These are phyloP conservation scores for Holocentrus rufus DNA, from an alignment of 2,797 vertebrate species.

Conservation along the genomic window DNA sequence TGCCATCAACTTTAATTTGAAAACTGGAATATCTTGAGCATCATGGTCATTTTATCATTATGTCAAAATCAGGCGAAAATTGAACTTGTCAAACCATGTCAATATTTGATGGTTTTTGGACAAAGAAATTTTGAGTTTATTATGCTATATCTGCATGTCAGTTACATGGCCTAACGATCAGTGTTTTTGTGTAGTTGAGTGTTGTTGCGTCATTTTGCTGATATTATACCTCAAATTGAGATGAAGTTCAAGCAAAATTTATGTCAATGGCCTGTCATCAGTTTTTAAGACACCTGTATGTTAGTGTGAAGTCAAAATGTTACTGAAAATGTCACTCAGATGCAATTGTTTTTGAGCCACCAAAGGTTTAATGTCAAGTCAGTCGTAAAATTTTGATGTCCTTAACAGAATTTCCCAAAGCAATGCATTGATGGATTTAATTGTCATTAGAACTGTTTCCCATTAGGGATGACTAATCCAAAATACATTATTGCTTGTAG, in stretches of 20 bases:
- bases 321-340: constrained; percentile 8
- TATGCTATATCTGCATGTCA: constrained; percentile 56
- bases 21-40: constrained; percentile 13
- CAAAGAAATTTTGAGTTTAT: constrained; percentile 31
- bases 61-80: constrained; percentile 8
- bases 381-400: not conserved
- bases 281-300: constrained; percentile 25
- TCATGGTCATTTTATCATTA: constrained; percentile 25
- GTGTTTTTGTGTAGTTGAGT: constrained; percentile 44
- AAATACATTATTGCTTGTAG: not conserved
- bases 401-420: not conserved
- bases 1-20: constrained; percentile 7
- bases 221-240: constrained; percentile 46
- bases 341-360: not conserved
- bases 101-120: constrained; percentile 34
- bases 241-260: constrained; percentile 4
- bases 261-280: constrained; percentile 23
- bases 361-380: not conserved
- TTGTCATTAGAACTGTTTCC: constrained; percentile 14
- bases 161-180: constrained; percentile 38
- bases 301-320: constrained; percentile 11
- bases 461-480: not conserved
- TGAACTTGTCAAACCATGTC: constrained; percentile 25
- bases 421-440: not conserved
- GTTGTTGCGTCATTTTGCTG: constrained; percentile 35